phyloP scores from a whole-genome alignment of 2,113 vertebrate genomes.

The Gambusia holbrooki region DNA sequence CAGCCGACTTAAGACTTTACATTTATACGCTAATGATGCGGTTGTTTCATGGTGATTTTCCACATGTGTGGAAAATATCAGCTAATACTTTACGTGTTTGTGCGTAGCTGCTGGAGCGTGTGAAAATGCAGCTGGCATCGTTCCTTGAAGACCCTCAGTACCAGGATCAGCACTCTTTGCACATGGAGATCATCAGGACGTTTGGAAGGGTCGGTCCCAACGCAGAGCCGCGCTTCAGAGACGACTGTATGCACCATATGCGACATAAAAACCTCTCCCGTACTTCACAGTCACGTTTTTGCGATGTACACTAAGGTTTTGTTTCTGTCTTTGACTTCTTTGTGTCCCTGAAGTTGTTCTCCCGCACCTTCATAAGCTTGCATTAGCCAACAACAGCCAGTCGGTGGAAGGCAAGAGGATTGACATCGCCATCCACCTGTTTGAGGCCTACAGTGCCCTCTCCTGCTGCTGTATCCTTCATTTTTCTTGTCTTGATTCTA shows the following conservation, averaged over 20 bases:
- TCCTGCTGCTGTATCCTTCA: conserved; percentile 99
- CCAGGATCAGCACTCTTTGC: conserved; percentile 97
- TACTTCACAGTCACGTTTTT: background rate
- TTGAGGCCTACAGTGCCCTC: conserved; percentile 98
- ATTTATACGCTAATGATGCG: background rate
- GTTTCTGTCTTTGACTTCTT: background rate
- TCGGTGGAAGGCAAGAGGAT: conserved; percentile 90
- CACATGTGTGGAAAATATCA: background rate
- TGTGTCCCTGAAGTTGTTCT: conserved; percentile 87
- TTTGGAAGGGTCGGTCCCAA: conserved; percentile 98
- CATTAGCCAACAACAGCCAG: conserved; percentile 95
- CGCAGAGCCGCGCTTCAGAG: conserved; percentile 95
- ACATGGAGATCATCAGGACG: conserved; percentile 97
- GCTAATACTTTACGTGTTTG: background rate
- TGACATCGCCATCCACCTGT: conserved; percentile 94
- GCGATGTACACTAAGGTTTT: background rate
- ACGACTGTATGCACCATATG: conserved; percentile 88
- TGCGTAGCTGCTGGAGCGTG: conserved; percentile 93
- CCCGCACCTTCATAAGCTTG: conserved; percentile 96
- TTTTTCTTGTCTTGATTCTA: background rate
- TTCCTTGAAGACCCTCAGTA: conserved; percentile 98
- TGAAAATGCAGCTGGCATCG: conserved; percentile 98
- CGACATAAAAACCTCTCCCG: background rate
- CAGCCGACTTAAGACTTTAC: background rate
- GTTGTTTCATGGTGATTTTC: background rate